Evolutionary conservation across 2,888 invertebrate genomes (phyloP).

Genomic region (Carterocephalus palaemon): DNA sequence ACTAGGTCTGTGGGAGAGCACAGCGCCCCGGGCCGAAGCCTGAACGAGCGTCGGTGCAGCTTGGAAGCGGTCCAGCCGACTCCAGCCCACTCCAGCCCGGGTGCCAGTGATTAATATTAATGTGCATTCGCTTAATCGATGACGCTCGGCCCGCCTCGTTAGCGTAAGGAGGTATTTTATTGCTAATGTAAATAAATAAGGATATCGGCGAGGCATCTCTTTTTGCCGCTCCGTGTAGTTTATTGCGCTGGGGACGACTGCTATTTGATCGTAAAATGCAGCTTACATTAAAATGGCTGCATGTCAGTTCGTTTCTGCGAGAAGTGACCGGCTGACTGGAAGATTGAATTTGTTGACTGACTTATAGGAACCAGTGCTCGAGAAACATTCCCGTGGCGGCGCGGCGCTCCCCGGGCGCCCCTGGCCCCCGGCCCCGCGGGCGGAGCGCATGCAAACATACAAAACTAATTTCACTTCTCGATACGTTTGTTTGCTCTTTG

Average conservation of each 20-base stretch:
- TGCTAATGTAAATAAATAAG: constrained; percentile 9
- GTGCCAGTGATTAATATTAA: constrained; percentile 15
- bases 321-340: too few relatives aligned
- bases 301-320: too few relatives aligned
- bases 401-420: too few relatives aligned
- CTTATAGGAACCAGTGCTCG: too few relatives aligned
- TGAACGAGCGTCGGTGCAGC: constrained; percentile 4
- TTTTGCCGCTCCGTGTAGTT: neutral
- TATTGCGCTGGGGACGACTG: neutral
- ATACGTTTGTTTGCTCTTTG: constrained; percentile 12
- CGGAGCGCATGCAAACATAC: too few relatives aligned
- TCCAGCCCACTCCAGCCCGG: neutral
- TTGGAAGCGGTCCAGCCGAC: constrained; percentile 10
- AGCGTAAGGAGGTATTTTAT: constrained; percentile 7
- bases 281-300: neutral
- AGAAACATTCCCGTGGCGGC: too few relatives aligned
- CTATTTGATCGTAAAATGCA: too few relatives aligned
- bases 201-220: too few relatives aligned
- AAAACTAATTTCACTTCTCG: constrained; percentile 13
- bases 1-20: constrained; percentile 2
- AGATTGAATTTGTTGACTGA: too few relatives aligned
- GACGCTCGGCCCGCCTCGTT: constrained; percentile 5
- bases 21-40: too few relatives aligned
- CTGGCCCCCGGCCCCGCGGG: too few relatives aligned
- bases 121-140: constrained; percentile 15